Percentiles rank a stretch among this genome's conserved stretches.
Conservation (phyloP, 2,113 vertebrate genomes). For the Balaenoptera acutorostrata region DNA sequence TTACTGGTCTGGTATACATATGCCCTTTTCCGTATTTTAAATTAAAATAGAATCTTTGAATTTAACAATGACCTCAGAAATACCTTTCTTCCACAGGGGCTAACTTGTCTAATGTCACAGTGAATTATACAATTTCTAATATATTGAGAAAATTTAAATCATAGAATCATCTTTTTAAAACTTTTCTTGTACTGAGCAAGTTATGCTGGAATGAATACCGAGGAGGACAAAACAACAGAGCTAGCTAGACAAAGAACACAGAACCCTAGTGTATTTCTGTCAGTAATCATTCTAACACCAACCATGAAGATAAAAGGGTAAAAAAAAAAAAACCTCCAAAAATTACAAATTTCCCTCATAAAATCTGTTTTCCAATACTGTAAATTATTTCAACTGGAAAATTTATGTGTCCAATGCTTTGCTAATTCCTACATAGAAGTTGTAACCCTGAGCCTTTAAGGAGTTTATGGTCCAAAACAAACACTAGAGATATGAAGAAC, state of each 20-base stretch:
- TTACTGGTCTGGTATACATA: neutral
- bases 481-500: neutral
- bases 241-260: neutral
- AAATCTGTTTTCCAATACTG: neutral
- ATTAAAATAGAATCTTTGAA: neutral
- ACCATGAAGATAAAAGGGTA: neutral
- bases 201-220: neutral
- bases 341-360: neutral
- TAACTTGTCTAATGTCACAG: neutral
- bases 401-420: neutral
- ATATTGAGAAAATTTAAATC: neutral
- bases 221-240: neutral
- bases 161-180: neutral
- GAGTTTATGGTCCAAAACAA: slow-evolving; percentile 6
- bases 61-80: slow-evolving; percentile 31
- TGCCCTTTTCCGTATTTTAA: neutral
- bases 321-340: neutral
- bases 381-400: slow-evolving; percentile 2
- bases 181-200: neutral
- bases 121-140: neutral
- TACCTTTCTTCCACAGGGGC: neutral
- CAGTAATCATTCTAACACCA: neutral
- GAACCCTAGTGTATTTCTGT: neutral
- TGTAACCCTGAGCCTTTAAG: neutral
- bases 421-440: neutral